These are phyloP conservation scores for Pteronura brasiliensis DNA, from an alignment of 2,113 vertebrate genomes.

Conservation along the genomic window DNA sequence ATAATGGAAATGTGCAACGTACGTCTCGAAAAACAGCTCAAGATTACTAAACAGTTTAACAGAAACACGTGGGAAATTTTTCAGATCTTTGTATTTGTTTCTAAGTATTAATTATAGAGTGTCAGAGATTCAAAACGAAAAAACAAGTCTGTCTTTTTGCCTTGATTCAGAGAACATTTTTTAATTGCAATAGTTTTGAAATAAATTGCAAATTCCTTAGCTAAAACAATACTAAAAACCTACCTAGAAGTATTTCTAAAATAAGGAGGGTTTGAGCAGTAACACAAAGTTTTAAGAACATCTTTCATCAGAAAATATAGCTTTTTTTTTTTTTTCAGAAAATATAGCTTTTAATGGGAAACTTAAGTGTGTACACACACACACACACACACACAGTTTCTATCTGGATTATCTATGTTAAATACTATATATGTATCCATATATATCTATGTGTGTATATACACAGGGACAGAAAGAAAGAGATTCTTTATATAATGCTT, in stretches of 20 bases:
- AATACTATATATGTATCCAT: neutral
- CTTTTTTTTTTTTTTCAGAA: neutral
- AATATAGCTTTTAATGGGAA: neutral
- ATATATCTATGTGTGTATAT: neutral
- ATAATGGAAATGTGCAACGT: neutral
- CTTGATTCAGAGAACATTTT: neutral
- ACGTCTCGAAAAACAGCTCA: neutral
- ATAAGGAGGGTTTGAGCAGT: neutral
- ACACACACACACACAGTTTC: neutral
- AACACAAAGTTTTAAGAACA: neutral
- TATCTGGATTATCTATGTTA: neutral
- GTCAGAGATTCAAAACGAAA: neutral
- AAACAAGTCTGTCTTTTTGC: neutral
- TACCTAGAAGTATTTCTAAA: neutral
- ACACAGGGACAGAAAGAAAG: neutral
- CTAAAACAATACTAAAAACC: constrained; percentile 16
- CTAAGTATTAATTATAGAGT: neutral
- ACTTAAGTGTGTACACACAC: neutral
- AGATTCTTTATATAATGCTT: neutral
- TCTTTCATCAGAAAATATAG: neutral
- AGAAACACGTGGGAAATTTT: neutral
- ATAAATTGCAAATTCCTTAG: neutral
- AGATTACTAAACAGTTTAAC: neutral
- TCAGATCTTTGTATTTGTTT: constrained; percentile 22
- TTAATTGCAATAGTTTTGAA: constrained; percentile 21